Evolutionary conservation across 2,888 invertebrate species (phyloP).

Genomic region (Campoletis raptor): DNA sequence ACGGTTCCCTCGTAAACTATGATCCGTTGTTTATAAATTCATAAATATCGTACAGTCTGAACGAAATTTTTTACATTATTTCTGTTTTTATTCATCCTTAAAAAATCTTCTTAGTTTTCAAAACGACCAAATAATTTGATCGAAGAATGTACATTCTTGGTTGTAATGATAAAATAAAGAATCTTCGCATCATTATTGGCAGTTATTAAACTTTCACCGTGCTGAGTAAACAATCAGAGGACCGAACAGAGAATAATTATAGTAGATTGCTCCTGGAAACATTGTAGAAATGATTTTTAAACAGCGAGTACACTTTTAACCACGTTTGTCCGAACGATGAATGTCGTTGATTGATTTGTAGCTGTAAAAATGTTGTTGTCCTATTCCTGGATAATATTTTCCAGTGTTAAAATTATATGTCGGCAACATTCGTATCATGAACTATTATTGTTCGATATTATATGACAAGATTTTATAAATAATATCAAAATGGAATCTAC

Average conservation of each 20-base stretch:
- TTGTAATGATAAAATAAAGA: background rate
- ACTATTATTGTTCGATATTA: background rate
- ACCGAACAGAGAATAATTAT: slow-evolving; percentile 5
- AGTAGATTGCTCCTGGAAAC: background rate
- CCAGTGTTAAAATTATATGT: background rate
- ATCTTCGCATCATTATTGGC: background rate
- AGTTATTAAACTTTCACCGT: slow-evolving; percentile 25
- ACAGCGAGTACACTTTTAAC: background rate
- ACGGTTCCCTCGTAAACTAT: slow-evolving; percentile 10
- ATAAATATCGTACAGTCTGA: slow-evolving; percentile 1
- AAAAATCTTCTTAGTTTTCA: background rate
- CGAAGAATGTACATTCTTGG: background rate
- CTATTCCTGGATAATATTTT: background rate
- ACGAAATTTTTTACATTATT: background rate
- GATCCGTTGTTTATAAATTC: background rate
- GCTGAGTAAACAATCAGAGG: background rate
- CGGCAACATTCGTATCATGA: background rate
- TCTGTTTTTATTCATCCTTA: background rate
- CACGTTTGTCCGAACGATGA: background rate
- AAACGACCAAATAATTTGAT: background rate
- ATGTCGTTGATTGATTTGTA: slow-evolving; percentile 9
- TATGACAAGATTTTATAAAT: slow-evolving; percentile 4
- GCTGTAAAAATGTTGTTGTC: background rate
- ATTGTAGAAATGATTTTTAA: background rate
- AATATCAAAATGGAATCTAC: slow-evolving; percentile 18